phyloP scores from a whole-genome alignment of 2,888 invertebrate genomes.

The Hydroisotoma schaefferi region DNA sequence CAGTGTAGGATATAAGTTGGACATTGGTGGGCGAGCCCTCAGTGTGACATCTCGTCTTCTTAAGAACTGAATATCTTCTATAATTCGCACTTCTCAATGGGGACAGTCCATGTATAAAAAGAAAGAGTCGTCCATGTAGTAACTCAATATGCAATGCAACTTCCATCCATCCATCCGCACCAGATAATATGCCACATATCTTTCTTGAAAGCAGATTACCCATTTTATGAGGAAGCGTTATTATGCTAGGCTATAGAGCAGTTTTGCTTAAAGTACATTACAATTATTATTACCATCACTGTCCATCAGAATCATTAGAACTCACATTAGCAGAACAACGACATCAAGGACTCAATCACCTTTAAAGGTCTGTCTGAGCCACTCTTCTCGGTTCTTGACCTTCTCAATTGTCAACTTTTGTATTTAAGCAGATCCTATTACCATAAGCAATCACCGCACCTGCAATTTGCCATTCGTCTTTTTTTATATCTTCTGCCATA shows the following conservation, averaged over 20 bases:
- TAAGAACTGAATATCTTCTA: neutral
- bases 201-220: too few relatives aligned
- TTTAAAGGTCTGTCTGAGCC: slow-evolving; percentile 41
- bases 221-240: too few relatives aligned
- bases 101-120: too few relatives aligned
- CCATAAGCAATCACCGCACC: neutral
- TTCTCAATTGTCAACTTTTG: slow-evolving; percentile 31
- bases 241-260: too few relatives aligned
- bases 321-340: slow-evolving; percentile 6
- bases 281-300: neutral
- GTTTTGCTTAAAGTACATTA: too few relatives aligned
- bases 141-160: too few relatives aligned
- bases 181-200: too few relatives aligned
- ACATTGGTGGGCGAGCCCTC: slow-evolving; percentile 23
- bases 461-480: neutral
- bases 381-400: slow-evolving; percentile 45
- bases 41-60: neutral
- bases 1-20: slow-evolving; percentile 34
- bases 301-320: slow-evolving; percentile 3
- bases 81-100: too few relatives aligned
- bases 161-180: too few relatives aligned
- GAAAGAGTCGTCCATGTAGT: too few relatives aligned
- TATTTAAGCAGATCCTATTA: too few relatives aligned
- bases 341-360: slow-evolving; percentile 37
- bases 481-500: too few relatives aligned